A percentile compares a stretch with the other conserved stretches of the same genome.
These are phyloP conservation scores for Drosophila navojoa DNA, from an alignment of 1,140 invertebrate genomes.

Conservation along the genomic window DNA sequence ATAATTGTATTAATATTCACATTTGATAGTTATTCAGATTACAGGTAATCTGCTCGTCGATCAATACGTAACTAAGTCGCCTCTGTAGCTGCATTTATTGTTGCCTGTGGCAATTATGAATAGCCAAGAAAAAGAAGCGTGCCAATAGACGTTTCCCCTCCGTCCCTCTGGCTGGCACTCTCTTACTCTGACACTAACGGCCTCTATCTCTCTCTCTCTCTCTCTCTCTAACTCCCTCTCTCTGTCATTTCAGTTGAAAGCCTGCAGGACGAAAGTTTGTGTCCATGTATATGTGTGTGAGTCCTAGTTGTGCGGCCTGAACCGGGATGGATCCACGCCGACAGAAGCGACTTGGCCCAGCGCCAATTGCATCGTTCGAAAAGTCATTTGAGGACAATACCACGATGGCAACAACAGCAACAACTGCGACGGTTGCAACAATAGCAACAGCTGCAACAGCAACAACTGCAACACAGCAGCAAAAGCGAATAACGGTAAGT, in stretches of 20 bases:
- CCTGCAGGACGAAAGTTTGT: slow-evolving; percentile 32
- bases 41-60: not conserved
- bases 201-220: slow-evolving; percentile 15
- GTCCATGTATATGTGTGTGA: slow-evolving; percentile 23
- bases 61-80: not conserved
- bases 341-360: slow-evolving; percentile 92
- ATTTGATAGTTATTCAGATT: not conserved
- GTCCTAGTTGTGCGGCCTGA: slow-evolving; percentile 35
- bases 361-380: slow-evolving; percentile 96
- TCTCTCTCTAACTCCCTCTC: not conserved
- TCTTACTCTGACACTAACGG: not conserved
- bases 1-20: too few relatives aligned
- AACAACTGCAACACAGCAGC: slow-evolving; percentile 26
- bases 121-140: slow-evolving; percentile 50
- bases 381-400: slow-evolving; percentile 92
- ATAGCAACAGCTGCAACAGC: slow-evolving; percentile 23
- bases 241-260: slow-evolving; percentile 31
- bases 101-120: slow-evolving; percentile 66
- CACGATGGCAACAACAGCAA: slow-evolving; percentile 44
- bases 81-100: slow-evolving; percentile 42
- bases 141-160: slow-evolving; percentile 51
- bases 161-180: not conserved
- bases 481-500: slow-evolving; percentile 29
- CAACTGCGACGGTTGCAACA: slow-evolving; percentile 39
- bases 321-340: slow-evolving; percentile 77